Evolutionary conservation across 2,113 vertebrate species (phyloP).

Genomic region (Vulpes vulpes): DNA sequence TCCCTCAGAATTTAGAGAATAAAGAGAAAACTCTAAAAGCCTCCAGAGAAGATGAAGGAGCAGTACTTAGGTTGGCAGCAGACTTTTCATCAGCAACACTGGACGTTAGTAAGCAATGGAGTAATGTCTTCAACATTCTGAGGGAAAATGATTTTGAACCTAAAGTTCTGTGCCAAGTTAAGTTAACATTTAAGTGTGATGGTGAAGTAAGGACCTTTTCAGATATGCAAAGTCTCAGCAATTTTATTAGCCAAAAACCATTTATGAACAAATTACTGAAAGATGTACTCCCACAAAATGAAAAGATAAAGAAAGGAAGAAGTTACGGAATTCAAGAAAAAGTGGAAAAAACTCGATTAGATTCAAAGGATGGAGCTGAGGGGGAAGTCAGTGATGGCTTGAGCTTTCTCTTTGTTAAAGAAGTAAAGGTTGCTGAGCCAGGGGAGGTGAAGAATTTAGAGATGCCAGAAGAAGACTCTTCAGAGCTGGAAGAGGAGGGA

Average conservation of each 20-base stretch:
- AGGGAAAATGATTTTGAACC: constrained; percentile 52
- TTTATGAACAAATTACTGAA: constrained; percentile 56
- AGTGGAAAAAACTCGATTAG: neutral
- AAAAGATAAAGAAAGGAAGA: neutral
- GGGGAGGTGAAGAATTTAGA: neutral
- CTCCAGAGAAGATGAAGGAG: neutral
- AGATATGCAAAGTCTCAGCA: constrained; percentile 47
- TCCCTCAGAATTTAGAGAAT: neutral
- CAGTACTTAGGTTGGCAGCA: neutral
- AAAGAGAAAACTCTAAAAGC: neutral
- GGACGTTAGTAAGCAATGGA: neutral
- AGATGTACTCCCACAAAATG: neutral
- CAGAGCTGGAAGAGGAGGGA: neutral
- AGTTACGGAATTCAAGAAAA: neutral
- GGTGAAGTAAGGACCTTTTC: constrained; percentile 53
- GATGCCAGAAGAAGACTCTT: neutral
- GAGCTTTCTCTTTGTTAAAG: constrained; percentile 54
- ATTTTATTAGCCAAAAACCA: constrained; percentile 39
- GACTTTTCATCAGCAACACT: constrained; percentile 45
- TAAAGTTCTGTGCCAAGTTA: neutral
- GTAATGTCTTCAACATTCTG: constrained; percentile 56
- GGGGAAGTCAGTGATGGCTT: neutral
- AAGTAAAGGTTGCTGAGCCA: constrained; percentile 10
- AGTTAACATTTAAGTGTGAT: constrained; percentile 54
- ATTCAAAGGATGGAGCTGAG: neutral